Base-by-base conservation (phyloP, 1,140 invertebrate genomes). In the Psix sp. region DNA sequence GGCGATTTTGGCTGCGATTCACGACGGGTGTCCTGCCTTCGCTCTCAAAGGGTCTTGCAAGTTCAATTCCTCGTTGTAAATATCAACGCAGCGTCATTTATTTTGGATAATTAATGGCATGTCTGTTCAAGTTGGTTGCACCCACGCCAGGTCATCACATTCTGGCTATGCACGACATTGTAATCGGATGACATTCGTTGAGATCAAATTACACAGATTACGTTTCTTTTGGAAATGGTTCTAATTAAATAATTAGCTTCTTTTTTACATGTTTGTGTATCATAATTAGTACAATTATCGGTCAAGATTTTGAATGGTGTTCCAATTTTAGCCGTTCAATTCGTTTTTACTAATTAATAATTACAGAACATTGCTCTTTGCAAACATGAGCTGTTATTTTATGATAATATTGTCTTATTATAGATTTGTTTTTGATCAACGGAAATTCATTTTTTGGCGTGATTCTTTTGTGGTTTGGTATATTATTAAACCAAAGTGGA, bases 51-150 rank as follows among this genome's bases (percentile, higher is more conserved):
- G 29, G n/a, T 46, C 45, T 65, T 35, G 26, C 18, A 59, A 52
- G 31, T 66, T 36, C 35, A 52, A 52, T 60, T 60, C 21, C 17
- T 60, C 31, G 46, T 42, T 59, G 42, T 66, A 73, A 73, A 73
- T 66, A 63, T 57, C 31, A 57, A 7, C 38, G 5, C 2, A 11
- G 13, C 16, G 67, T 66, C 70, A 65, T 66, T 73, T 65, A 66
- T 66, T 73, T 66, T n/a, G 39, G 36, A 40, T 60, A 66, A 66
- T 49, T 66, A 62, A 74, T 67, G 49, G 6, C 20, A 5, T 31
- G 38, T 1, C 29, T 31, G 21, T 29, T 24, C 13, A 26, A 13
- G 17, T 38, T 54, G 16, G 54, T 36, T 39, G 26, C 40, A 70
- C 56, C 36, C 42, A 43, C 21, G 18, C 36, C 18, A 16, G n/a